Evolutionary conservation across 1,140 invertebrate genomes (phyloP), one percentile per base, ranked within the genome.

Genomic region (Colletes latitarsis): DNA sequence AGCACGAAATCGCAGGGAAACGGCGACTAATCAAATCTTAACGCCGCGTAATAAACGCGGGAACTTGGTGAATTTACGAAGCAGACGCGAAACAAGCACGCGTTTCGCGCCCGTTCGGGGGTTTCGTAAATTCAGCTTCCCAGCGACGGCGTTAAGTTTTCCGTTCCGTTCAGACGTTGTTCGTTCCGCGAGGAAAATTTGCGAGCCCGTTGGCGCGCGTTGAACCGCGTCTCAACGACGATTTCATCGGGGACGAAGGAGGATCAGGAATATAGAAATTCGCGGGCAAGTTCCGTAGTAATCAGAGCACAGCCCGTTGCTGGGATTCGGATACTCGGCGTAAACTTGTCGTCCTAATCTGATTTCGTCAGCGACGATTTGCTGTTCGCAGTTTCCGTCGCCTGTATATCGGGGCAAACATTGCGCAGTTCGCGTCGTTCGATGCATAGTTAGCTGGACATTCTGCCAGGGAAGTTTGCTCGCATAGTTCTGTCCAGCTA

Each of bases 401-500:
- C 21, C 46, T 6, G 21, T 73, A 55, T 21, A 71, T 64, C 30
- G 71, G 41, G 30, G 60, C 52, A 79, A 79, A 79, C 77, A 64
- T 53, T 64, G 82, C 67, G 63, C 70, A 71, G 58, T 84, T 81
- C 75, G 52, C 82, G 62, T 46, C 75, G 49, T 57, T 69, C 55
- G 62, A 63, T 39, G 67, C 60, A 68, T 70, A 58, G 67, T 85
- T 84, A 81, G 74, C 82, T 19, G 68, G 77, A 85, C 77, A 76
- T 70, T 81, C 43, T 63, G 68, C 55, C 14, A 4, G 39, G 49
- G 39, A 82, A 81, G 82, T 85, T 84, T 70, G 62, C 57, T 77
- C 67, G 67, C 52, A 58, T 70, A 63, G 53, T 80, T 74, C 60
- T n/a, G 69, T 75, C 66, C 70, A 52, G 57, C 19, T 64, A 53